Evolutionary conservation across 2,113 vertebrate genomes (phyloP), one percentile per base, ranked within the genome.

Genomic region (Hydrochoerus hydrochaeris): DNA sequence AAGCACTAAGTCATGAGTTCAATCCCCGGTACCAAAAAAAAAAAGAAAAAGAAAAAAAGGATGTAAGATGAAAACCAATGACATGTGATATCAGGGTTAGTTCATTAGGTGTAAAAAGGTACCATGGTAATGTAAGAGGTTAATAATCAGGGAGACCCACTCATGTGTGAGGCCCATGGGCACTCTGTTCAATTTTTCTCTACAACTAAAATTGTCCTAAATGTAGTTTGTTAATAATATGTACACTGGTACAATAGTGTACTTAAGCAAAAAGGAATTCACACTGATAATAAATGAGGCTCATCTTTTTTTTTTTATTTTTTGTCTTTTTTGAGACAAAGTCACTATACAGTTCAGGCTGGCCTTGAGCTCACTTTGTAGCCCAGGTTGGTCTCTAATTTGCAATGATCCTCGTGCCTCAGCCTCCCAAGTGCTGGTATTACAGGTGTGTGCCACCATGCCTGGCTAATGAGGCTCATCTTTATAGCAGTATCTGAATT

Each of bases 261-360:
- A 83, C 41, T 49, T 90, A n/a, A 94, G 91, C 54, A 95, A 83
- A 73, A 87, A 63, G 28, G 7, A 80, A 81, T 92, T 77, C 38
- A 94, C 60, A 67, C 49, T 60, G 49, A 86, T 52, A 52, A 52
- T 52, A 52, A 52, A 52, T 52, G 49, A 52, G 10, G 49, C 49
- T 49, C 46, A 49, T 49, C 46, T 49, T 49, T 49, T 6, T 49
- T 49, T 49, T 49, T 49, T 49, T 6, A n/a, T n/a, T 49, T 49
- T 49, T 52, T 52, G 52, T 52, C 52, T 52, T 52, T 52, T 52
- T 52, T 49, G 52, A 52, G 52, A 52, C 52, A 52, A 13, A 12
- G 52, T 52, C 52, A 12, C 52, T 52, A 52, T 52, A 10, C 52
- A 10, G 12, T 52, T 52, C 52, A 52, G 52, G 52, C 52, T 52